Evolutionary conservation across 2,797 vertebrate species (phyloP).

Genomic region (Acanthurus lineatus): DNA sequence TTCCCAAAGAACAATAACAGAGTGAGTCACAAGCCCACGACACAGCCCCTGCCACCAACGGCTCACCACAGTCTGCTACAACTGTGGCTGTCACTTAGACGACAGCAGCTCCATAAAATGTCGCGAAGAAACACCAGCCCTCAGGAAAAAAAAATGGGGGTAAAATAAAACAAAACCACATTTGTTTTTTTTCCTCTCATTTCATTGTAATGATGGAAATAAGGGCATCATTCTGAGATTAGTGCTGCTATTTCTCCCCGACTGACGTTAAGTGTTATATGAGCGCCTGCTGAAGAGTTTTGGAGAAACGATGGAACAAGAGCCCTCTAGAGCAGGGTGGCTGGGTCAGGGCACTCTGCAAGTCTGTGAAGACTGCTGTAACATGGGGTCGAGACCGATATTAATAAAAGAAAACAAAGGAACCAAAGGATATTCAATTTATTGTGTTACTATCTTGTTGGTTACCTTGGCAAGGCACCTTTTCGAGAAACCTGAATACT

Average conservation of each 20-base stretch:
- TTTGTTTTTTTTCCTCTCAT: constrained; percentile 72
- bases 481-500: too few species aligned
- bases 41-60: constrained; percentile 71
- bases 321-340: constrained; percentile 31
- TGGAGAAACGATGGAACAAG: constrained; percentile 60
- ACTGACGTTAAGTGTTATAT: constrained; percentile 70
- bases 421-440: too few species aligned
- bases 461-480: neutral
- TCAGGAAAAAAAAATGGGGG: constrained; percentile 50
- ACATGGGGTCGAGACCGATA: neutral
- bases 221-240: constrained; percentile 86
- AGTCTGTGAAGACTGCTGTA: constrained; percentile 8
- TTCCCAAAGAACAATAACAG: constrained; percentile 73
- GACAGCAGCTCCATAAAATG: constrained; percentile 82
- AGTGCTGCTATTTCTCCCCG: constrained; percentile 75
- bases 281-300: constrained; percentile 69
- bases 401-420: neutral
- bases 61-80: constrained; percentile 78
- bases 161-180: constrained; percentile 73
- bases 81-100: constrained; percentile 78
- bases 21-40: constrained; percentile 76
- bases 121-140: constrained; percentile 64
- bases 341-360: constrained; percentile 22
- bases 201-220: constrained; percentile 87
- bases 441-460: neutral